These are phyloP conservation scores for Pleuronectes platessa DNA, from an alignment of 2,113 vertebrate genomes.

Conservation along the genomic window DNA sequence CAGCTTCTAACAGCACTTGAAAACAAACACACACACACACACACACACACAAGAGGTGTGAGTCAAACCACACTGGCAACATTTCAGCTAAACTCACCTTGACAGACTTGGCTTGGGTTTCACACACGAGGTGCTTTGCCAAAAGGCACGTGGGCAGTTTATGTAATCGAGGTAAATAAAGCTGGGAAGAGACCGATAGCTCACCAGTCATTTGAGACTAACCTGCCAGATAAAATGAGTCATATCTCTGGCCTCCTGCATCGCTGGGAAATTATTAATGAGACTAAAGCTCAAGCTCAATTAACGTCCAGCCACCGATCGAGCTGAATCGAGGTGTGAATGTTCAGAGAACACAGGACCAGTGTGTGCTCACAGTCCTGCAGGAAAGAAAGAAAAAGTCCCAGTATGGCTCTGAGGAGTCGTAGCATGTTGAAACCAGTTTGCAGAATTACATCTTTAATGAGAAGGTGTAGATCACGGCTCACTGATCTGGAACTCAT, in stretches of 20 bases:
- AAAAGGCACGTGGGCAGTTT: slow-evolving; percentile 60
- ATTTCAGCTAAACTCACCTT: slow-evolving; percentile 64
- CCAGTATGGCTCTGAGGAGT: background rate
- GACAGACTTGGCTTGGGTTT: slow-evolving; percentile 70
- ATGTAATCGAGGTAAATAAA: slow-evolving; percentile 52
- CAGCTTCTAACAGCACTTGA: background rate
- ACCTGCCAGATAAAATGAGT: slow-evolving; percentile 6
- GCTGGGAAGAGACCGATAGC: background rate
- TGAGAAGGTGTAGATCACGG: slow-evolving; percentile 50
- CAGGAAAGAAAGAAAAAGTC: background rate
- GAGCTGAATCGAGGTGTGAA: background rate
- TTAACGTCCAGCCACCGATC: background rate
- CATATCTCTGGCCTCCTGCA: background rate
- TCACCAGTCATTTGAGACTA: background rate
- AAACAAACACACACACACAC: slow-evolving; percentile 5
- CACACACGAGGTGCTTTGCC: slow-evolving; percentile 44
- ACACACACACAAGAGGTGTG: slow-evolving; percentile 27
- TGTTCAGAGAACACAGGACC: background rate
- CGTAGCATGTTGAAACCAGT: slow-evolving; percentile 15
- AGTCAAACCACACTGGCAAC: slow-evolving; percentile 53
- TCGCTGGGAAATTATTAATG: background rate
- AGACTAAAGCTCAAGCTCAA: background rate
- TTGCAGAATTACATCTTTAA: slow-evolving; percentile 40
- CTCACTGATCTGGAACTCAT: slow-evolving; percentile 61
- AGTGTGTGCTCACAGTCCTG: background rate